Percentiles rank a stretch among this genome's conserved stretches.
phyloP scores from a whole-genome alignment of 2,113 vertebrate genomes.

The Pundamilia nyererei region DNA sequence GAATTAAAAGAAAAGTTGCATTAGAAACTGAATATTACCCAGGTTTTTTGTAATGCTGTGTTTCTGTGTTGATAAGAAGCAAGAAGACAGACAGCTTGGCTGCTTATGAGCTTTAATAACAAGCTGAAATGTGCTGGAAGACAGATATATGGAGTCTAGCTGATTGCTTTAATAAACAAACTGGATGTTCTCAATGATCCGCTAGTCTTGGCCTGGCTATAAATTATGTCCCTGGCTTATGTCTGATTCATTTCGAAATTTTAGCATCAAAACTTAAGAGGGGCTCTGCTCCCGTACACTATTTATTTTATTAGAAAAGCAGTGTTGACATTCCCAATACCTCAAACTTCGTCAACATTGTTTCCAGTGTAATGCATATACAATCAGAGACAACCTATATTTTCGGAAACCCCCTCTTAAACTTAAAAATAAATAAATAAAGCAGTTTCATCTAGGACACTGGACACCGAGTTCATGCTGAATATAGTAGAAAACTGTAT shows the following conservation, averaged over 20 bases:
- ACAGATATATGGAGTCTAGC: background rate
- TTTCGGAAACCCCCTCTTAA: background rate
- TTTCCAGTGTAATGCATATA: background rate
- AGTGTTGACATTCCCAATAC: background rate
- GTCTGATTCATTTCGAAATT: background rate
- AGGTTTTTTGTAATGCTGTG: background rate
- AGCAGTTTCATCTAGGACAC: background rate
- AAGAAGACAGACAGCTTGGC: background rate
- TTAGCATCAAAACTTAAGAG: background rate
- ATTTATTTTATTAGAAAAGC: background rate
- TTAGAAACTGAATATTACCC: background rate
- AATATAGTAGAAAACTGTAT: background rate
- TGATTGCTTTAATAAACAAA: background rate
- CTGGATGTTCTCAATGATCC: background rate
- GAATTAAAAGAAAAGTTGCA: background rate
- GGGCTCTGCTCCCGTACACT: background rate
- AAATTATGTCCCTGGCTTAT: background rate
- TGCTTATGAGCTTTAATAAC: background rate
- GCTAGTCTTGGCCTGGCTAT: background rate
- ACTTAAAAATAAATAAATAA: background rate
- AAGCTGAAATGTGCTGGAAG: background rate
- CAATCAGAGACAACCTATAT: background rate
- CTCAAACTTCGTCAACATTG: background rate
- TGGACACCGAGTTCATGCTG: accelerated
- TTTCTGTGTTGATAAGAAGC: background rate